Evolutionary conservation across 1,140 invertebrate species (phyloP), one percentile per base, ranked within the genome.

Genomic region (Zelostemma sp.): DNA sequence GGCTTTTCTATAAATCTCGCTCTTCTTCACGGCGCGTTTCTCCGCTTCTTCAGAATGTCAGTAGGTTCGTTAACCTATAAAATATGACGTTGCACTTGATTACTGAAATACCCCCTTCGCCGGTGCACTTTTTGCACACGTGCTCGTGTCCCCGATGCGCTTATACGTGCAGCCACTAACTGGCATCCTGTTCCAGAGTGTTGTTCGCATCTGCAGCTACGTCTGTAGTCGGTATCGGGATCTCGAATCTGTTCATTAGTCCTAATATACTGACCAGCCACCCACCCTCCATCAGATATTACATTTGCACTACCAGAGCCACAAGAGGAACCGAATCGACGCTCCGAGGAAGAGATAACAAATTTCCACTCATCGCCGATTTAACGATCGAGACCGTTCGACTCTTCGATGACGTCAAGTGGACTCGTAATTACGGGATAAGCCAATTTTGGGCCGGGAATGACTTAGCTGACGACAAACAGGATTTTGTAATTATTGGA

Each of bases 171-270:
- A 15, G 50, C 16, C 54, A 57, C 55, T 66, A 58, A 71, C 59
- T 59, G 64, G 63, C 55, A 59, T 71, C 58, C 68, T 71, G 58
- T 62, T 71, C 49, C 11, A 33, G 51, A 25, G 49, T 46, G 53
- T 47, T 72, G 60, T 64, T 53, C 56, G 64, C 60, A 67, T 73
- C 68, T 60, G 50, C 46, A 51, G 46, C 25, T 58, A 51, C 51
- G 59, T 40, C 12, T 53, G 57, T 65, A 57, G 58, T 45, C 51
- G 51, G 54, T 79, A 81, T 81, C 80, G 33, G 63, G 21, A 71
- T 55, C 73, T 72, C 56, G 67, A 60, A 81, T 81, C 80, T 77
- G 71, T 80, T 81, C 80, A 80, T 81, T 81, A 81, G 80, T 78
- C 69, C 70, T 79, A 80, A 80, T 80, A 78, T 79, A 78, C 76